phyloP scores from a whole-genome alignment of 1,140 invertebrate species.

The Sinella curviseta region DNA sequence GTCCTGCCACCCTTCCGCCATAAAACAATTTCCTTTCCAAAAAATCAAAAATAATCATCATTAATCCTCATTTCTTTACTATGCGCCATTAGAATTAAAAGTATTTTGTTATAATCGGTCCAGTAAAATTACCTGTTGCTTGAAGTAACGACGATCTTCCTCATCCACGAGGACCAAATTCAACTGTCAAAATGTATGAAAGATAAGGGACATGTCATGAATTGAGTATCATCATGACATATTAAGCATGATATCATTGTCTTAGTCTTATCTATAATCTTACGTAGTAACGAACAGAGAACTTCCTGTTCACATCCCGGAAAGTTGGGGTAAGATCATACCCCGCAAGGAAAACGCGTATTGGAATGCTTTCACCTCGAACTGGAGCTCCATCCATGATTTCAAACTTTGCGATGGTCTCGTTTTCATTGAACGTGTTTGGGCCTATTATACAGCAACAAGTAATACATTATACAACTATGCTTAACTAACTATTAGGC shows the following conservation, averaged over 20 bases:
- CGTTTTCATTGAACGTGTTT: constrained; percentile 97
- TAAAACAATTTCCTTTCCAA: constrained; percentile 75
- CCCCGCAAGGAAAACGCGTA: constrained; percentile 94
- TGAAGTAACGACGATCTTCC: constrained; percentile 98
- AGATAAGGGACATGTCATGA: too few species aligned
- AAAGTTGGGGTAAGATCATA: constrained; percentile 99
- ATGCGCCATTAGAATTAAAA: not conserved
- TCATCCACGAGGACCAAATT: constrained; percentile 99
- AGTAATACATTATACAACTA: not conserved
- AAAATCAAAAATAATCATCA: too few species aligned
- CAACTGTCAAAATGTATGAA: constrained; percentile 56
- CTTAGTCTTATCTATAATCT: too few species aligned
- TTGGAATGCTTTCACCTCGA: constrained; percentile 95
- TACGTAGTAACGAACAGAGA: constrained; percentile 92
- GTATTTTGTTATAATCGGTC: too few species aligned
- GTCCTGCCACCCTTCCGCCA: constrained; percentile 82
- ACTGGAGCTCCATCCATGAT: constrained; percentile 99
- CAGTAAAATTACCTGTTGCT: constrained; percentile 92
- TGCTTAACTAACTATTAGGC: too few species aligned
- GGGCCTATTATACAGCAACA: constrained; percentile 62
- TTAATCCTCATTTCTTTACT: too few species aligned
- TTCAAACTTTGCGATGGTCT: constrained; percentile 99
- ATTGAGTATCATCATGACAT: too few species aligned
- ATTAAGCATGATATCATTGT: too few species aligned
- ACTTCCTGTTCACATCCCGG: constrained; percentile 99